These are phyloP conservation scores for Rhinolophus ferrumequinum DNA, from an alignment of 2,113 vertebrate genomes.

Conservation along the genomic window DNA sequence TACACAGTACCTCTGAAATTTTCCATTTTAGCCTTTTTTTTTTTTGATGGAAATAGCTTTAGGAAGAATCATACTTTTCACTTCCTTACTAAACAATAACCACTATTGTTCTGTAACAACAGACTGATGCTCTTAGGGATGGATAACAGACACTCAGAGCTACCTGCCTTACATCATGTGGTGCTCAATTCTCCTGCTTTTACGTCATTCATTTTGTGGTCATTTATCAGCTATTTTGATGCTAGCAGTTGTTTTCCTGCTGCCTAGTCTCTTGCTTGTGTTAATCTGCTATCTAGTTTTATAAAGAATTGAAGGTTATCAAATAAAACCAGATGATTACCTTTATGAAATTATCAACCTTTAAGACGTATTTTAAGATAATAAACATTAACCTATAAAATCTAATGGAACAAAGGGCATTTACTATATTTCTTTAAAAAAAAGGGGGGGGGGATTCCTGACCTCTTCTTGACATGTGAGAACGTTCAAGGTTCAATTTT, in stretches of 20 bases:
- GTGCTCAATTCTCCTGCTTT: neutral
- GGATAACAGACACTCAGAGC: neutral
- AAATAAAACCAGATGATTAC: neutral
- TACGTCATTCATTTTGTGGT: neutral
- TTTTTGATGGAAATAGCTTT: conserved; percentile 18
- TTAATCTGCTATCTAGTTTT: neutral
- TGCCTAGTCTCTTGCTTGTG: neutral
- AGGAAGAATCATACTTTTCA: neutral
- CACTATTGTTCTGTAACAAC: neutral
- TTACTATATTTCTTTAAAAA: neutral
- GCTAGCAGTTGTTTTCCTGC: neutral
- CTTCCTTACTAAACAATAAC: neutral
- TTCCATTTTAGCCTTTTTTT: neutral
- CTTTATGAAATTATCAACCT: conserved; percentile 20
- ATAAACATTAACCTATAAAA: neutral
- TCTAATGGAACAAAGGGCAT: neutral
- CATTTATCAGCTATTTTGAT: conserved; percentile 8
- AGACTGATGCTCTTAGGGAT: neutral
- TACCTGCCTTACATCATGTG: neutral
- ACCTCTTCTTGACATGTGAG: neutral
- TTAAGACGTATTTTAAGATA: conserved; percentile 10
- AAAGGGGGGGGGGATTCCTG: neutral
- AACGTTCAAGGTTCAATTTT: neutral
- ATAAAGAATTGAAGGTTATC: conserved; percentile 45
- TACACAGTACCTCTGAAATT: neutral